phyloP scores from a whole-genome alignment of 2,797 vertebrate species.

The Picus viridis region DNA sequence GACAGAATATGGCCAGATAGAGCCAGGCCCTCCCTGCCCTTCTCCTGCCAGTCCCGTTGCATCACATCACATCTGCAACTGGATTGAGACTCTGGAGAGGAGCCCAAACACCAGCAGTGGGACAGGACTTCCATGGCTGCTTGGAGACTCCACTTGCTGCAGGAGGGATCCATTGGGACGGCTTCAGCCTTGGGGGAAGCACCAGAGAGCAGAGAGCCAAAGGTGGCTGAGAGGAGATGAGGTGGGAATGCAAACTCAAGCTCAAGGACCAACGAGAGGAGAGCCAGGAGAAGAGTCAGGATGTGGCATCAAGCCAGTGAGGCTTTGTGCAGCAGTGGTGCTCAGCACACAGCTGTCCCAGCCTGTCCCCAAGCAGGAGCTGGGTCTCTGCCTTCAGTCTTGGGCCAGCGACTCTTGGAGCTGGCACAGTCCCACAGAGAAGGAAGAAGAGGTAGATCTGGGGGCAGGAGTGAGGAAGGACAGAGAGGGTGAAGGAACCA shows the following conservation, averaged over 20 bases:
- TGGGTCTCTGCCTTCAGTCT: not conserved
- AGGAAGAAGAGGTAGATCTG: not conserved
- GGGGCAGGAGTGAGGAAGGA: not conserved
- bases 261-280: not conserved
- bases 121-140: not conserved
- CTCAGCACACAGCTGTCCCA: not conserved
- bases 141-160: not conserved
- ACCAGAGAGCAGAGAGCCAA: not conserved
- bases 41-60: not conserved
- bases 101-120: rapidly evolving
- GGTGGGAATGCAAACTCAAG: not conserved
- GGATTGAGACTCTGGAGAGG: rapidly evolving
- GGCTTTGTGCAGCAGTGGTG: rapidly evolving
- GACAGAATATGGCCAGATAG: not conserved
- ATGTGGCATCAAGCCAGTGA: rapidly evolving
- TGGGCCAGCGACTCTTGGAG: rapidly evolving
- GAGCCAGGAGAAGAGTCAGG: not conserved
- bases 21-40: not conserved
- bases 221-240: not conserved
- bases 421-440: not conserved
- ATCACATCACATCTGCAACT: not conserved
- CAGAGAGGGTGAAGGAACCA: rapidly evolving
- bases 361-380: not conserved
- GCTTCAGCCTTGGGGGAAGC: not conserved
- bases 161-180: rapidly evolving